A percentile compares a stretch with the other conserved stretches of the same genome.
Evolutionary conservation across 2,113 vertebrate species (phyloP).

Genomic region (Typhlomys cinereus): DNA sequence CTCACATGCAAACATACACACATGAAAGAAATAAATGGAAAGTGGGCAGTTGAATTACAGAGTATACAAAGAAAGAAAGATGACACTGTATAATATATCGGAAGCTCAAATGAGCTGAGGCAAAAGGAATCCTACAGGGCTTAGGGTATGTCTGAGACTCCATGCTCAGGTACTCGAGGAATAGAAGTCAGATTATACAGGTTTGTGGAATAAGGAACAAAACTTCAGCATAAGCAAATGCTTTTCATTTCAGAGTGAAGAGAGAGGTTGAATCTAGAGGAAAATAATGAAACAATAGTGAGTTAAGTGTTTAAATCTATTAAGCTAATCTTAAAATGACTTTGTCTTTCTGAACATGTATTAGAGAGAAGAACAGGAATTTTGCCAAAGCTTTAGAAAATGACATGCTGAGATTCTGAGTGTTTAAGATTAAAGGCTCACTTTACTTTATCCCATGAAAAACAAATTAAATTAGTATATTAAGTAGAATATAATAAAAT

Average conservation of each 20-base stretch:
- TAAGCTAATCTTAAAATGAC: not conserved
- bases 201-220: not conserved
- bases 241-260: not conserved
- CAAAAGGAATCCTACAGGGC: not conserved
- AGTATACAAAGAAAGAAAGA: not conserved
- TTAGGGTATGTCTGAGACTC: not conserved
- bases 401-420: not conserved
- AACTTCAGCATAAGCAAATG: not conserved
- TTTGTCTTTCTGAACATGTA: not conserved
- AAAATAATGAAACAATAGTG: not conserved
- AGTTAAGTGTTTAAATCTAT: not conserved
- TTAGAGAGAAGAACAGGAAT: not conserved
- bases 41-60: not conserved
- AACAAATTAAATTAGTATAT: constrained; percentile 33
- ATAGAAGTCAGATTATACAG: not conserved
- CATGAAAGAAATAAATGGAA: too few species aligned
- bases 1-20: too few species aligned
- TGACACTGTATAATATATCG: not conserved
- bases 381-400: not conserved
- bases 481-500: not conserved
- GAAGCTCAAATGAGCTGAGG: not conserved
- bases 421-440: not conserved
- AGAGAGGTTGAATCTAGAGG: not conserved
- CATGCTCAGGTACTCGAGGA: not conserved
- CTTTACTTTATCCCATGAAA: not conserved